Conservation (phyloP, 2,113 vertebrate species). For the Sterrhoptilus dennistouni region DNA sequence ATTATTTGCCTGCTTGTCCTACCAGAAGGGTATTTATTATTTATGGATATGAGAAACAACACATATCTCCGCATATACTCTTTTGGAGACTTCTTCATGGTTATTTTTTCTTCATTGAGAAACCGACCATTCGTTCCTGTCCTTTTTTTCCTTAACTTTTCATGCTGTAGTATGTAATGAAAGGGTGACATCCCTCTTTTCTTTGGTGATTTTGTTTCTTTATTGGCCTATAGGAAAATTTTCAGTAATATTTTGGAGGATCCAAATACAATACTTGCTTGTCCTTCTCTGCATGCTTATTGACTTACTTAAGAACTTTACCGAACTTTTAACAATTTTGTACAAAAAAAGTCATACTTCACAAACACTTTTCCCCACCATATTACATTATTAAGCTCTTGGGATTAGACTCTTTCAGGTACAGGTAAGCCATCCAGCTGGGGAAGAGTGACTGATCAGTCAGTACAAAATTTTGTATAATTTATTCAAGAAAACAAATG, state of each 20-base stretch:
- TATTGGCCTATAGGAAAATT: not conserved
- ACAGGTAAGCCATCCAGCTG: not conserved
- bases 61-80: not conserved
- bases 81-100: not conserved
- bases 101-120: not conserved
- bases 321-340: not conserved
- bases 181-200: not conserved
- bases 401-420: not conserved
- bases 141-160: not conserved
- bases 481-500: not conserved
- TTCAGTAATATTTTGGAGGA: not conserved
- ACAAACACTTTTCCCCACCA: not conserved
- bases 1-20: not conserved
- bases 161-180: not conserved
- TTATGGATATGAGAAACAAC: not conserved
- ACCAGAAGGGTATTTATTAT: slow-evolving; percentile 9
- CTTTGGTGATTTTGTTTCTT: not conserved
- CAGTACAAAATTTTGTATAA: not conserved
- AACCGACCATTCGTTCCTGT: not conserved
- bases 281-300: not conserved
- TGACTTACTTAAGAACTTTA: not conserved
- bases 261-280: not conserved
- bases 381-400: not conserved
- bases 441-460: not conserved
- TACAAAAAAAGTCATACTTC: not conserved